phyloP scores from a whole-genome alignment of 2,797 vertebrate species.

The Adelosebastes latens region DNA sequence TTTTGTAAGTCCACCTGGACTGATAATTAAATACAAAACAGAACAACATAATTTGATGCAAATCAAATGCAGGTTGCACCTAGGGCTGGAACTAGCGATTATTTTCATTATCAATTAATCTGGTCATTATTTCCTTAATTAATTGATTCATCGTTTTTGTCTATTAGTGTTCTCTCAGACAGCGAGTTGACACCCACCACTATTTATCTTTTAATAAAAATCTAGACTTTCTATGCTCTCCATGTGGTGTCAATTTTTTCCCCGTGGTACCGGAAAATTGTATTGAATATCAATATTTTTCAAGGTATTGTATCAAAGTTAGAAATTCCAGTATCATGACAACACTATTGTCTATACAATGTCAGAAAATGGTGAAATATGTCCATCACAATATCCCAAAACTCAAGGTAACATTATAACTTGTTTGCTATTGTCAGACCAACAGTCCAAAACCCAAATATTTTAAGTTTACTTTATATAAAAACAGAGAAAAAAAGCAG shows the following conservation, averaged over 20 bases:
- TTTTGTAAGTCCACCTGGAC: background rate
- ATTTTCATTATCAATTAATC: background rate
- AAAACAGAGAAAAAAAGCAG: background rate
- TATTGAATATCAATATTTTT: too few relatives aligned
- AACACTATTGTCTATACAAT: background rate
- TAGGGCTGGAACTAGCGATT: background rate
- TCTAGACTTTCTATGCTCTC: background rate
- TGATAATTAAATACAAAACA: background rate
- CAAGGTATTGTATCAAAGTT: accelerated
- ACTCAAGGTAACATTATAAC: background rate
- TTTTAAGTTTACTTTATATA: background rate
- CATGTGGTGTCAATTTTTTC: too few relatives aligned
- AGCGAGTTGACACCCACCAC: too few relatives aligned
- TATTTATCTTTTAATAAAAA: too few relatives aligned
- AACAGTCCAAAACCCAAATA: background rate
- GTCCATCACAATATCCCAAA: background rate
- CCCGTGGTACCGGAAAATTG: accelerated
- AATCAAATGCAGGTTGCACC: background rate
- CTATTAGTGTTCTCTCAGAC: too few relatives aligned
- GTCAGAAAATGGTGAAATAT: background rate
- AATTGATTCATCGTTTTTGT: background rate
- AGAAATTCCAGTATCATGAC: too few relatives aligned
- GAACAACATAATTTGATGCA: background rate
- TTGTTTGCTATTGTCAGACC: background rate
- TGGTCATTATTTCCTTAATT: too few relatives aligned